Base-by-base conservation (phyloP, 2,888 invertebrate species). In the Nomada ruficornis region DNA sequence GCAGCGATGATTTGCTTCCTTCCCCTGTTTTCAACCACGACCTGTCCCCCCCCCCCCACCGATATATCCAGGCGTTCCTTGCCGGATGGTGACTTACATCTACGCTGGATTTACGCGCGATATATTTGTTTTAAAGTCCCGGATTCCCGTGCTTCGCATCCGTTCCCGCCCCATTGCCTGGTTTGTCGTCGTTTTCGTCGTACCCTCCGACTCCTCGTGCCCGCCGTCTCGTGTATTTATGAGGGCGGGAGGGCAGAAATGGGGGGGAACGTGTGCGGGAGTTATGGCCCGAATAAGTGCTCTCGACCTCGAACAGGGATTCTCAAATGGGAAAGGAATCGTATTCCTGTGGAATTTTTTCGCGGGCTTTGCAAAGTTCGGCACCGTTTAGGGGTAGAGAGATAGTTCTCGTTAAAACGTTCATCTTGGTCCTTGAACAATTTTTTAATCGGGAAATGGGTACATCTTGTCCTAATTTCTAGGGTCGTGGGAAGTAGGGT, bases 41-140 rank as follows among this genome's bases (percentile, higher is more conserved):
- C 23, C n/a, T 47, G 50, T 50, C 72, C 70, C 70, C 77, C 55
- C 23, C 23, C 23, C 23, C 55, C 23, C 23, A 1, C 23, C 75
- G 71, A 74, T 83, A 65, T 67, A 44, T 77, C 55, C 77, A 74
- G 15, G 72, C 54, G 68, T 77, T 82, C 79, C 86, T 82, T 69
- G 78, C 13, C 42, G 86, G 72, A 64, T 77, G 77, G 72, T 71
- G 89, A 86, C 90, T 90, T 89, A 91, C 89, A 90, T 91, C 89
- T 88, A 84, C 67, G 89, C 82, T 91, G 92, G 92, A 93, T 93
- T 93, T 93, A 92, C 92, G 92, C 90, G 91, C 93, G 93, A 93
- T 93, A 93, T 93, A 93, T 93, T 93, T 93, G 93, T 93, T 93
- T 93, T 93, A 93, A 93, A 92, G 92, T 93, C 91, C 91, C 91